Conservation (phyloP, 2,113 vertebrate genomes). For the Galemys pyrenaicus region DNA sequence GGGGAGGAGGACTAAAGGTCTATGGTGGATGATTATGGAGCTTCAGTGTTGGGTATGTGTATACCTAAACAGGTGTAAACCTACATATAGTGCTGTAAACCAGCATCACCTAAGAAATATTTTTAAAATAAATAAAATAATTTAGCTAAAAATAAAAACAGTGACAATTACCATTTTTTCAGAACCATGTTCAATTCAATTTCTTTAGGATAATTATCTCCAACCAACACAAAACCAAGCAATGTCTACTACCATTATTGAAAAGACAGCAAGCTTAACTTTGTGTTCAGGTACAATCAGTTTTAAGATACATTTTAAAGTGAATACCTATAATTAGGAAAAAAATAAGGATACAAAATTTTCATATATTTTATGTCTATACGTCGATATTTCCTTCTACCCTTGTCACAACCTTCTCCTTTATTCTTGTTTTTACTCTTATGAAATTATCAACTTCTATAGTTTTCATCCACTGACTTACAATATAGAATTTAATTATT, state of each 20-base stretch:
- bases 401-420: background rate
- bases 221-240: slow-evolving; percentile 10
- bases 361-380: background rate
- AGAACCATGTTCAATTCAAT: background rate
- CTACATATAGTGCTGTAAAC: no score
- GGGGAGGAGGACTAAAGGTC: background rate
- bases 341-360: slow-evolving; percentile 8
- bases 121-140: no score
- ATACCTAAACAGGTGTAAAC: no score
- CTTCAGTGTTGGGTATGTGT: no score
- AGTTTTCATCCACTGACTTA: slow-evolving; percentile 22
- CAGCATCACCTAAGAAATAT: no score
- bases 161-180: background rate
- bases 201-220: background rate
- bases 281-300: background rate
- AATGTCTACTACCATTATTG: background rate
- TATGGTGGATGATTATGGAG: background rate
- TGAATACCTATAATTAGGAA: background rate
- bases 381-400: background rate
- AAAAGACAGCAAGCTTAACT: background rate
- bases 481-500: slow-evolving; percentile 9
- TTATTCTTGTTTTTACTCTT: slow-evolving; percentile 34
- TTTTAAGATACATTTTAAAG: slow-evolving; percentile 34
- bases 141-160: background rate
- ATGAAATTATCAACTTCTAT: background rate